These are phyloP conservation scores for Atopsyche davidsoni DNA, from an alignment of 1,140 invertebrate species.

Conservation along the genomic window DNA sequence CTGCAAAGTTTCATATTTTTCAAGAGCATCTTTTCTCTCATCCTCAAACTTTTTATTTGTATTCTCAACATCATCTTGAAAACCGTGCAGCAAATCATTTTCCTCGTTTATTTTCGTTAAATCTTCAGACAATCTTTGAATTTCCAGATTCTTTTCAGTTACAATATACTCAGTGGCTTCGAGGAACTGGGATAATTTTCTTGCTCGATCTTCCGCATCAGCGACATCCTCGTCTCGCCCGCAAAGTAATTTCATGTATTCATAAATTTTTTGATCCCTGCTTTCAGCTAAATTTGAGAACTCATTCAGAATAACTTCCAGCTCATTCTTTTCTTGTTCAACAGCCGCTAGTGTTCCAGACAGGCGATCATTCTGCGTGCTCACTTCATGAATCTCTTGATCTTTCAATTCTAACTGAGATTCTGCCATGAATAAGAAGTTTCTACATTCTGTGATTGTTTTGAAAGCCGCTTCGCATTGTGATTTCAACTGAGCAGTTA, in stretches of 20 bases:
- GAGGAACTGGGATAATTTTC: constrained; percentile 18
- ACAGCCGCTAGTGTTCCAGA: constrained; percentile 22
- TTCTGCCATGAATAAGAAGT: constrained; percentile 14
- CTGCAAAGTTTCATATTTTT: constrained; percentile 8
- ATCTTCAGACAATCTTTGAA: neutral
- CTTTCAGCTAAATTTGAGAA: constrained; percentile 10
- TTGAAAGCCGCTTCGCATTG: constrained; percentile 19
- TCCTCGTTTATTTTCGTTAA: neutral
- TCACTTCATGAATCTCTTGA: constrained; percentile 23
- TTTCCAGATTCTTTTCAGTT: constrained; percentile 21
- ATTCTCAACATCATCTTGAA: neutral
- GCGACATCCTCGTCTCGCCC: neutral
- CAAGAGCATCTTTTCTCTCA: neutral
- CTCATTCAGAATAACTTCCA: constrained; percentile 15
- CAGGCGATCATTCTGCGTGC: constrained; percentile 23
- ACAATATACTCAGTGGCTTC: constrained; percentile 27
- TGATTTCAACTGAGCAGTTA: constrained; percentile 15
- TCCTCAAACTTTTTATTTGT: neutral
- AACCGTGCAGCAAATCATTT: neutral
- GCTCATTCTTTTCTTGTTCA: constrained; percentile 25
- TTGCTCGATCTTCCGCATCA: constrained; percentile 11
- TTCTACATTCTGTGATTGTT: constrained; percentile 17
- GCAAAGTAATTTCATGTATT: neutral
- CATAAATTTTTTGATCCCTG: constrained; percentile 1
- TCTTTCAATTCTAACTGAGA: constrained; percentile 24